These are phyloP conservation scores for Archaeoteleia sp. DNA, from an alignment of 2,888 invertebrate genomes.

Conservation along the genomic window DNA sequence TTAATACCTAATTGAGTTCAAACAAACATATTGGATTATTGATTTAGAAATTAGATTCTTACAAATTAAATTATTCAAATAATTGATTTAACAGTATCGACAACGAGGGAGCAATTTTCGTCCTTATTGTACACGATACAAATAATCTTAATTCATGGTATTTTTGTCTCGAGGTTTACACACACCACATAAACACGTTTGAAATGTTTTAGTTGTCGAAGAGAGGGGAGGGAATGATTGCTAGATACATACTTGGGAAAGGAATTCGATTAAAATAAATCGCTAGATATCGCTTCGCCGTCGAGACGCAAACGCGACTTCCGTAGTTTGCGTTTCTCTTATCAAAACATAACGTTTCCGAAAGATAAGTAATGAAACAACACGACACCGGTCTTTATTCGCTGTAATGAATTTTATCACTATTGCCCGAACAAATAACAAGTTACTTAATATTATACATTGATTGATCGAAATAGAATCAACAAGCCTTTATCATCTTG, in stretches of 20 bases:
- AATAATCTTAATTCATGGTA: background rate
- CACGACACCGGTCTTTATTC: background rate
- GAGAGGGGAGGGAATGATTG: slow-evolving; percentile 21
- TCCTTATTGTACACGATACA: slow-evolving; percentile 5
- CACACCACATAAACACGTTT: slow-evolving; percentile 41
- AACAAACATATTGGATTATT: background rate
- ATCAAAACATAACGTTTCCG: slow-evolving; percentile 29
- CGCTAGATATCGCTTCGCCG: slow-evolving; percentile 44
- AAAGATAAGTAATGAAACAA: slow-evolving; percentile 15
- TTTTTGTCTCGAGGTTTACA: slow-evolving; percentile 14
- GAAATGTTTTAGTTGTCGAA: slow-evolving; percentile 35
- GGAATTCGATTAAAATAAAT: slow-evolving; percentile 57
- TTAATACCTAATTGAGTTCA: no score
- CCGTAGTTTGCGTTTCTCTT: slow-evolving; percentile 16
- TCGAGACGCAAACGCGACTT: slow-evolving; percentile 22
- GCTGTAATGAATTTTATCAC: slow-evolving; percentile 1
- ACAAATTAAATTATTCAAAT: background rate
- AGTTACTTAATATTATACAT: background rate
- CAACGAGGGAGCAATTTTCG: slow-evolving; percentile 10
- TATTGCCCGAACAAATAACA: background rate
- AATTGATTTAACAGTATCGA: slow-evolving; percentile 15
- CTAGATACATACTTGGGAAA: slow-evolving; percentile 31
- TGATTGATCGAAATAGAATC: no score
- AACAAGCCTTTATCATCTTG: no score
- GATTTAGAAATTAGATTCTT: no score